These are phyloP conservation scores for Sterna hirundo DNA, from an alignment of 2,113 vertebrate genomes.

Conservation along the genomic window DNA sequence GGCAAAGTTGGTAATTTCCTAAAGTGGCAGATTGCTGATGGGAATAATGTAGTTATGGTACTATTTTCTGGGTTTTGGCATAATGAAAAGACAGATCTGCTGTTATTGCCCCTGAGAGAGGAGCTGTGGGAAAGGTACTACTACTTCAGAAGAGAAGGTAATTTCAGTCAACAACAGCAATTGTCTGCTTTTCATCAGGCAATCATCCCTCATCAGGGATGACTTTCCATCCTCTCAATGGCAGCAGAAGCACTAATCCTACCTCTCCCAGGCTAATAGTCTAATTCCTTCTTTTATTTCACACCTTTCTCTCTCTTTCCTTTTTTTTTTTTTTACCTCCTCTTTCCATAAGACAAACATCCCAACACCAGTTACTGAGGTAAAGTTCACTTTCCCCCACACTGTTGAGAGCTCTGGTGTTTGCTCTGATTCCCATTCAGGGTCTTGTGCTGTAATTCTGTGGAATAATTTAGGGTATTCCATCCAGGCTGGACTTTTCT, in stretches of 20 bases:
- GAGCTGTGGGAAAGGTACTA: not conserved
- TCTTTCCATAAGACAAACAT: too few species aligned
- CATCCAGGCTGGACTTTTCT: not conserved
- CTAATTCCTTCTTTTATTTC: too few species aligned
- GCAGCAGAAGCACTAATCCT: not conserved
- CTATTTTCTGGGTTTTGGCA: not conserved
- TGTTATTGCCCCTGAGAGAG: not conserved
- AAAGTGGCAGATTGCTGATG: not conserved
- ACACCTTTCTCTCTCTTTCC: not conserved
- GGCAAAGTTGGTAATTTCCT: not conserved
- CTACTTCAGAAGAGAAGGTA: not conserved
- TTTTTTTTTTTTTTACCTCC: too few species aligned
- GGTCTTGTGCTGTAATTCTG: not conserved
- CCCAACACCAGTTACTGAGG: too few species aligned
- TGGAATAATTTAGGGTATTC: not conserved
- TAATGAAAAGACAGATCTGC: not conserved
- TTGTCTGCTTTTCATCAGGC: not conserved
- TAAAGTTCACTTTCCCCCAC: not conserved
- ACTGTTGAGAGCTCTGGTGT: accelerated
- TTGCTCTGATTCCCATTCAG: not conserved
- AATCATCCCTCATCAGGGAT: accelerated
- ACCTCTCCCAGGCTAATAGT: not conserved
- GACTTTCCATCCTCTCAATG: too few species aligned
- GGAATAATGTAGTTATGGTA: not conserved
- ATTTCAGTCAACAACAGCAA: not conserved